Evolutionary conservation across 2,113 vertebrate species (phyloP).

Genomic region (Brienomyrus longianalis): DNA sequence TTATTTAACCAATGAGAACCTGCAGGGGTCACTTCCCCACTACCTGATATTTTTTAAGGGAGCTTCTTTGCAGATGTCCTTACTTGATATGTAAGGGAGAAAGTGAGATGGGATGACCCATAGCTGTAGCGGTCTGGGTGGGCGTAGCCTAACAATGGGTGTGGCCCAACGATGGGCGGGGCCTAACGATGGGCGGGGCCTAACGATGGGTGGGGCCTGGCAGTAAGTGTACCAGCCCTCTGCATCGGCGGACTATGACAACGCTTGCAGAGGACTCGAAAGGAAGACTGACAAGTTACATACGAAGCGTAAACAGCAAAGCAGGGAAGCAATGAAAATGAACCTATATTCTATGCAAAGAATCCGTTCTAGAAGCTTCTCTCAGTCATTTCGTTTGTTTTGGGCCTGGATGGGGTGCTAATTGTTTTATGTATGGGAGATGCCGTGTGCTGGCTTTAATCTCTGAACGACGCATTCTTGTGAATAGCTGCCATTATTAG

Average conservation of each 20-base stretch:
- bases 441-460: background rate
- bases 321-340: background rate
- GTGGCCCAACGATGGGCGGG: background rate
- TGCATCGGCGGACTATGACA: background rate
- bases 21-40: background rate
- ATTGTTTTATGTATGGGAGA: background rate
- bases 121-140: background rate
- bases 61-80: background rate
- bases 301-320: background rate
- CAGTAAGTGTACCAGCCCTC: background rate
- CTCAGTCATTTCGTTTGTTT: background rate
- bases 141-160: background rate
- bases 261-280: background rate
- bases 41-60: background rate
- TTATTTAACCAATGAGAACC: background rate
- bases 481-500: background rate
- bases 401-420: background rate
- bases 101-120: background rate
- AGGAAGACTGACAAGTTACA: background rate
- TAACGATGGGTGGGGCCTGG: background rate
- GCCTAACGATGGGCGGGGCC: background rate
- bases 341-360: background rate
- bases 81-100: background rate
- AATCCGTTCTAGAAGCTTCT: background rate
- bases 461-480: background rate